A percentile compares a stretch with the other conserved stretches of the same genome.
phyloP scores from a whole-genome alignment of 2,113 vertebrate species.

The Ancistrus triradiatus region DNA sequence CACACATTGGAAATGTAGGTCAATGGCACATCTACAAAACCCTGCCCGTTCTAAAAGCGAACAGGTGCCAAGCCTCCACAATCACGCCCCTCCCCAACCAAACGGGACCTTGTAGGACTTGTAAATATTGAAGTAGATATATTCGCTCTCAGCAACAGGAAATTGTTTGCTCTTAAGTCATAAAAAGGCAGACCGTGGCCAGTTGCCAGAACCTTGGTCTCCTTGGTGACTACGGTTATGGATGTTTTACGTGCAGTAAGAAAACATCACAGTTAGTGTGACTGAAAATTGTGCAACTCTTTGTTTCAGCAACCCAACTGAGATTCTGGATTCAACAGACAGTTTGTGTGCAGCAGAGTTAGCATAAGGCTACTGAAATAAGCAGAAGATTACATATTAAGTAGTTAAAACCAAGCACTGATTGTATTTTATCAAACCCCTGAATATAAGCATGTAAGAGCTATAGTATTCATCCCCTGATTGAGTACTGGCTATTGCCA shows the following conservation, averaged over 20 bases:
- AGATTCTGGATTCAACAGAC: not conserved
- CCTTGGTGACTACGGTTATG: constrained; percentile 23
- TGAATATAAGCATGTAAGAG: constrained; percentile 7
- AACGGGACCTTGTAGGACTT: constrained; percentile 28
- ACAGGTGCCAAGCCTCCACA: constrained; percentile 6
- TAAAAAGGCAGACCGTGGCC: constrained; percentile 53
- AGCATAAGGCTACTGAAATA: not conserved
- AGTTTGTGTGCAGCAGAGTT: not conserved
- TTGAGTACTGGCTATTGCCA: constrained; percentile 3
- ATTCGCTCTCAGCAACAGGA: constrained; percentile 57
- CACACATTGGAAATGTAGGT: not conserved
- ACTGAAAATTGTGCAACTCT: not conserved
- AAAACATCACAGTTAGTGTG: not conserved
- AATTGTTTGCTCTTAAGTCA: constrained; percentile 59
- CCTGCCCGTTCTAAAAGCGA: not conserved
- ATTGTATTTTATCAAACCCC: not conserved
- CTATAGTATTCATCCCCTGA: constrained; percentile 16
- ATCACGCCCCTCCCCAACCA: constrained; percentile 27
- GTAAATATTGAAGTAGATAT: constrained; percentile 68
- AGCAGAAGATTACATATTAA: not conserved
- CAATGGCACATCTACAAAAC: constrained; percentile 20
- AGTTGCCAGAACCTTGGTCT: constrained; percentile 38
- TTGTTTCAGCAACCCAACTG: not conserved
- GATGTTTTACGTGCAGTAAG: not conserved
- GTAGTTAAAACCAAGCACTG: not conserved